Evolutionary conservation across 2,797 vertebrate species (phyloP), one percentile per base, ranked within the genome.

Genomic region (Protosalanx chinensis): DNA sequence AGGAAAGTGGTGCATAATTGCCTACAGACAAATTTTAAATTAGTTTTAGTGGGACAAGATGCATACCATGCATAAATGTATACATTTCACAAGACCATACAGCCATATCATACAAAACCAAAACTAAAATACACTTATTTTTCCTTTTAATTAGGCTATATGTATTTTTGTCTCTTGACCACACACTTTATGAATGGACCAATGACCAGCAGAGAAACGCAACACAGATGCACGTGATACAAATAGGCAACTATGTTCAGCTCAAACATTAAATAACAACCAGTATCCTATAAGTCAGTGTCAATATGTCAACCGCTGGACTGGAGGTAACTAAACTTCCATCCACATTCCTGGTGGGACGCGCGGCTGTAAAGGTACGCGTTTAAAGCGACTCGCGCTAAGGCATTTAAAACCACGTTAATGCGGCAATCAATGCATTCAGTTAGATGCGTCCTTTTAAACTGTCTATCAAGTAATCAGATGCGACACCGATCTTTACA

Each of bases 401-500:
- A 67, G 27, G 63, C 30, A 58, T 33, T 18, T 61, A 27, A 67
- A 15, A 16, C 3, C 58, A 6, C 15, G 18, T 27, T 46, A 10
- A 46, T 46, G 8, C 10, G 13, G 41, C 41, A 2, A 46, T 12
- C 3, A 13, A 46, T 46, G 41, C 10, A 46, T 12, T 46, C 10
- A 46, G 10, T 46, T 13, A 46, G 41, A 46, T 13, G 7, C 13
- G 41, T 13, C 10, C 12, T 46, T 12, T 37, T 37, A 37, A 8
- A 37, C 35, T 46, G 41, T 46, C 41, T 46, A 46, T 41, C 1
- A 0, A 0, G 0, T 13, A 0, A 23, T 41, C n/a, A 37, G 4
- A n/a, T 18, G 13, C n/a, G 3, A 71, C 41, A 72, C 29, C 72
- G 81, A 88, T 83, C 63, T 84, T 81, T 70, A 59, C 62, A 86